Base-by-base conservation (phyloP, 1,140 invertebrate genomes). In the Euura saliciscinereae region DNA sequence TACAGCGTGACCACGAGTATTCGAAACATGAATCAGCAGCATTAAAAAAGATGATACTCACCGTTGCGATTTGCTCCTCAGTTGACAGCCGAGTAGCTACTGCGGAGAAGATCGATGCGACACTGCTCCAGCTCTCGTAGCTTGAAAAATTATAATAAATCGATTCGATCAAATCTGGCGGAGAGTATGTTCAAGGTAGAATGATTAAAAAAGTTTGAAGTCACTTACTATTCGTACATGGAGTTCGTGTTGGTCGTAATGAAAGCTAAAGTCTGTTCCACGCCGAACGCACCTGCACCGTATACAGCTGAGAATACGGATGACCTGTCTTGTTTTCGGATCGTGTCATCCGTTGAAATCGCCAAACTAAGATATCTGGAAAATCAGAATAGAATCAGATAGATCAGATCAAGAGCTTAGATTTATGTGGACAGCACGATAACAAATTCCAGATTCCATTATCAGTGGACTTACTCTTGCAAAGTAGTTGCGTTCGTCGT, bases 251-350 rank as follows among this genome's bases (percentile, higher is more conserved):
- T 80, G 44, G 82, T 79, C 10, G 85, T 80, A 10, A 91, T 68
- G 73, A 87, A 92, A 43, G 90, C 84, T 11, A 90, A 86, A 6
- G 87, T 87, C n/a, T 87, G 75, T 67, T 90, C 83, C n/a, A 88
- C 82, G 13, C 90, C 90, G 73, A 85, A 45, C 78, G 75, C 7
- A 81, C 84, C 74, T 81, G 88, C 70, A 70, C 77, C 72, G 69
- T 85, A 86, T 72, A 92, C 76, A 66, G 88, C 77, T 73, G 84
- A 66, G 73, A 90, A 79, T 64, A 85, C 86, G 6, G 72, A 78
- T 43, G 70, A 69, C 45, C 65, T 70, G 79, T 91, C 89, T 79
- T 91, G 90, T 71, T 87, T 86, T 11, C 89, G 74, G 69, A 91
- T 90, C 45, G 85, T 83, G 44, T 85, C 85, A 4, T 84, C 80